Base-by-base conservation (phyloP, 1,140 invertebrate species). In the Meloidogyne floridensis region DNA sequence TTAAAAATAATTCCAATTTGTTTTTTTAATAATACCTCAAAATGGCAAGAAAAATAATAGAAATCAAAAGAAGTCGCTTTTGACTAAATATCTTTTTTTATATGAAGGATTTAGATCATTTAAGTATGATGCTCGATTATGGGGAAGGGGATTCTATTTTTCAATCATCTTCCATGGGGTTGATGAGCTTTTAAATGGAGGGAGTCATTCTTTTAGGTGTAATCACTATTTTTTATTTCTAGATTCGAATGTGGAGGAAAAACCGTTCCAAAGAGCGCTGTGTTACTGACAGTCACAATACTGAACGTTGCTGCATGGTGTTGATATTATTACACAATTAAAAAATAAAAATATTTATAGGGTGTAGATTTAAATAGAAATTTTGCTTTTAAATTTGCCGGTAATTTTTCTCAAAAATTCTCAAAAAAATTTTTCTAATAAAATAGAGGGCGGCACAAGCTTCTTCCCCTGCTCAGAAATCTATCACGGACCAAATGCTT, bases 381-480 rank as follows among this genome's bases (percentile, higher is more conserved):
- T 69, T 86, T 89, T 71, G 83, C 72, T 65, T 87, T 81, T 73
- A 47, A 75, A 75, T 86, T 85, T 75, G 79, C 81, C 70, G 87
- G 83, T 86, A 51, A 43, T 32, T 75, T 51, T 70, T 9, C 8
- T 18, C 72, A 18, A 77, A 11, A 20, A 15, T 71, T 84, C 15
- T 53, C 43, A 47, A 9, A 5, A 81, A 56, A 32, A 15, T 83
- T 32, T 18, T 18, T 10, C 7, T 3, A 20, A 47, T 32, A 32
- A 20, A 85, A 42, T 59, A 76, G 80, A 87, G 20, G 83, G 81
- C 18, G 88, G 88, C n/a, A 83, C 89, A 13, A 87, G 86, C 54
- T 88, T 84, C 76, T 86, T 90, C 77, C 89, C 88, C 2, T 89
- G 88, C 72, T 89, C 87, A 0, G 88, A 89, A 76, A 90, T 89